phyloP scores from a whole-genome alignment of 2,888 invertebrate genomes.

The Tetragonisca angustula region DNA sequence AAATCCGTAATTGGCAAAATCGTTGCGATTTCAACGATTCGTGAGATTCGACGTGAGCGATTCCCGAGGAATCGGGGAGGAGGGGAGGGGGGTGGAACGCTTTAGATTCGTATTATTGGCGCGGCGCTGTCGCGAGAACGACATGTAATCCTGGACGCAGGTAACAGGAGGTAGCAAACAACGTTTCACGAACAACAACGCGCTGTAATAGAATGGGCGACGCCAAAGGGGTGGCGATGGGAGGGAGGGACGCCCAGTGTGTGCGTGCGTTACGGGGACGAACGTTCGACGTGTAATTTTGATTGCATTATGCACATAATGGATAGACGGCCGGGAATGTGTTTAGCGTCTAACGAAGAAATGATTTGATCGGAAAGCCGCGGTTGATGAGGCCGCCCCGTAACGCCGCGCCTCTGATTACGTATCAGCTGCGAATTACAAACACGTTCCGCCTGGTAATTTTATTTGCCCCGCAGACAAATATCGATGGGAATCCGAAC shows the following conservation, averaged over 20 bases:
- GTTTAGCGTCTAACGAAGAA: conserved; percentile 46
- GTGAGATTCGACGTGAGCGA: too few species aligned
- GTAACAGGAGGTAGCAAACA: not conserved
- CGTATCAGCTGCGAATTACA: conserved; percentile 47
- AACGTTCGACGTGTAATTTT: conserved; percentile 31
- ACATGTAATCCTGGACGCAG: not conserved
- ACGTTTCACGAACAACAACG: not conserved
- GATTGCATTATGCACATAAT: conserved; percentile 37
- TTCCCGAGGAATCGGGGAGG: too few species aligned
- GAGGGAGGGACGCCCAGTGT: not conserved
- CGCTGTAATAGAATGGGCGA: not conserved
- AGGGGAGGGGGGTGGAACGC: too few species aligned
- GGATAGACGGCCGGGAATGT: conserved; percentile 22
- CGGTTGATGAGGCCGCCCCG: conserved; percentile 40
- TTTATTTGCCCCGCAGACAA: conserved; percentile 13
- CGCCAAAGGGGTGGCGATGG: not conserved
- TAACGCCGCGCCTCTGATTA: conserved; percentile 30
- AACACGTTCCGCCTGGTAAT: conserved; percentile 29
- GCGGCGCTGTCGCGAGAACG: too few species aligned
- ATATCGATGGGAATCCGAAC: not conserved
- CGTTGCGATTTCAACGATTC: too few species aligned
- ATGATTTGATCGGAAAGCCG: conserved; percentile 49
- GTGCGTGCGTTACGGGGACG: not conserved
- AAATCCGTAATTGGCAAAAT: too few species aligned
- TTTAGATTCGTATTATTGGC: too few species aligned